These are phyloP conservation scores for Chlorops oryzae DNA, from an alignment of 1,140 invertebrate genomes.

Conservation along the genomic window DNA sequence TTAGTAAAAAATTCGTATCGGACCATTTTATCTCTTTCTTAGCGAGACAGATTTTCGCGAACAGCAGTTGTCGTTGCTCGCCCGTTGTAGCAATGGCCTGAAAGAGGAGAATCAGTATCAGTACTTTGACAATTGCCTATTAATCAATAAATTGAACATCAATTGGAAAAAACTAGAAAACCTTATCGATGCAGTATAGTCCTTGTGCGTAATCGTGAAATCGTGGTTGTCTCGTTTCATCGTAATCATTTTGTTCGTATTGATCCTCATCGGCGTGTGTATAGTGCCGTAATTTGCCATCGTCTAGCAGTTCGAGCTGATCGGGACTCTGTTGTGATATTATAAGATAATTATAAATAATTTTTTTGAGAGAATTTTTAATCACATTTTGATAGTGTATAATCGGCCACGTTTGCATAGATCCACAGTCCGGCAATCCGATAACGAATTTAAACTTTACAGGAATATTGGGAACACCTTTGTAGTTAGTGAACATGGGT, in stretches of 20 bases:
- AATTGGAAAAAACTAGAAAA: too few species aligned
- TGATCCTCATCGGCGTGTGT: constrained; percentile 51
- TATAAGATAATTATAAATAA: constrained; percentile 4
- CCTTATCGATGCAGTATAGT: constrained; percentile 74
- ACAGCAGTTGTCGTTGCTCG: constrained; percentile 49
- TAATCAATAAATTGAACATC: background rate
- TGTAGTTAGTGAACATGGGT: constrained; percentile 58
- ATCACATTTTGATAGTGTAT: constrained; percentile 56
- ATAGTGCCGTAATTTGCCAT: constrained; percentile 66
- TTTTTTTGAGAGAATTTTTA: constrained; percentile 6
- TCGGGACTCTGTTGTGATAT: constrained; percentile 50
- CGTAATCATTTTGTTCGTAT: constrained; percentile 37
- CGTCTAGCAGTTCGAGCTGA: constrained; percentile 58
- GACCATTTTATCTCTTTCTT: constrained; percentile 61
- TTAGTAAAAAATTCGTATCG: constrained; percentile 64
- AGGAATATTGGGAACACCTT: constrained; percentile 49
- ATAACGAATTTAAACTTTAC: constrained; percentile 50
- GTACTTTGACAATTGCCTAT: too few species aligned
- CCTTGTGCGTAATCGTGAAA: constrained; percentile 66
- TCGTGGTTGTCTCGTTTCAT: constrained; percentile 42
- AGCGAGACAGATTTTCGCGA: constrained; percentile 69
- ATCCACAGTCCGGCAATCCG: constrained; percentile 65
- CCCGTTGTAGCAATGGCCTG: constrained; percentile 31
- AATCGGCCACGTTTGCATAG: constrained; percentile 64
- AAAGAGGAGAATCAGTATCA: too few species aligned